Conservation (phyloP, 2,797 vertebrate genomes). For the Pangasius djambal region DNA sequence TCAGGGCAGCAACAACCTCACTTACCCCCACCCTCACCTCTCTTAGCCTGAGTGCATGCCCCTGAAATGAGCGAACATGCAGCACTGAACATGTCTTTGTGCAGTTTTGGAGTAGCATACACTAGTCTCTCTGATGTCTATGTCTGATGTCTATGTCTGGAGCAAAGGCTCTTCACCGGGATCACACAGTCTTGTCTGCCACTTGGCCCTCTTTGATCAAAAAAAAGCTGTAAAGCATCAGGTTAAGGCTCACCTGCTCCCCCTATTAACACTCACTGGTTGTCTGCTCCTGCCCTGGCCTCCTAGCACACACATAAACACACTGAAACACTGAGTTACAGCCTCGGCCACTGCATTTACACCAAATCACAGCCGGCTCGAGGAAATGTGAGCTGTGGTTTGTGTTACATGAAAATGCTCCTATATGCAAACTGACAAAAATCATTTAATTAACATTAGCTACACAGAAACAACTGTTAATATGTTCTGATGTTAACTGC, state of each 20-base stretch:
- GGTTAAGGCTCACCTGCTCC: conserved; percentile 51
- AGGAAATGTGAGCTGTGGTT: not conserved
- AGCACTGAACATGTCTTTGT: conserved; percentile 32
- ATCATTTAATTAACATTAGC: not conserved
- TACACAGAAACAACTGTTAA: not conserved
- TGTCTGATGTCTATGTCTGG: conserved; percentile 3
- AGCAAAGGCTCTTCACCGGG: conserved; percentile 39
- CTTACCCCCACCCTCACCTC: conserved; percentile 50
- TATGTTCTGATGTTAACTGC: not conserved
- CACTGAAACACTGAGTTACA: conserved; percentile 16
- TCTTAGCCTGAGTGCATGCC: conserved; percentile 32
- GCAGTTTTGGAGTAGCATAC: conserved; percentile 15
- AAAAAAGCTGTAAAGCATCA: conserved; percentile 42
- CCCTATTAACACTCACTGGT: conserved; percentile 37
- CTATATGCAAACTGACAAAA: not conserved
- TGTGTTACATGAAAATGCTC: conserved; percentile 2
- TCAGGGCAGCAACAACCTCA: conserved; percentile 37
- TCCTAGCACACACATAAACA: conserved; percentile 4
- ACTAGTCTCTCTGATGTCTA: conserved; percentile 32
- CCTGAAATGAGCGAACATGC: conserved; percentile 20
- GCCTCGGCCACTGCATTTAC: not conserved
- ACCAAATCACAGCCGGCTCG: not conserved
- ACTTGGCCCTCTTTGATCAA: conserved; percentile 53
- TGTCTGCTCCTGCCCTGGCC: conserved; percentile 18
- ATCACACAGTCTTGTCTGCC: conserved; percentile 50